Evolutionary conservation across 2,113 vertebrate species (phyloP), one percentile per base, ranked within the genome.

Genomic region (Reinhardtius hippoglossoides): DNA sequence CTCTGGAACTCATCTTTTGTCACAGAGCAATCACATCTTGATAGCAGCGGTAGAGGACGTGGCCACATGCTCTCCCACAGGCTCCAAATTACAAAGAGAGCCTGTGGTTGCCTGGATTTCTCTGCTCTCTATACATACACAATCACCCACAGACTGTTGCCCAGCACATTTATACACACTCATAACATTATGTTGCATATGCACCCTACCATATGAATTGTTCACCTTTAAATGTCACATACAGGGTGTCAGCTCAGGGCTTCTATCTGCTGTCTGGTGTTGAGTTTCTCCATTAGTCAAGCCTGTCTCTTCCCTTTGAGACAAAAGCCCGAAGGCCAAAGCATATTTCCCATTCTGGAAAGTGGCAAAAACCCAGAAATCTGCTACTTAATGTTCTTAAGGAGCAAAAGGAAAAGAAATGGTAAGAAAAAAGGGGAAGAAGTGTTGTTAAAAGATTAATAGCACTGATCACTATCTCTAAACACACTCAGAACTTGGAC

Each of bases 1-100:
- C 84, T 80, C 85, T 86, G 85, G 74, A 68, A 90, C 82, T 78
- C 68, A 65, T 91, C 83, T 84, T 80, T 88, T 89, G 85, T 88
- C 85, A 86, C 82, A 84, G 70, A 74, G 77, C 73, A 83, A 81
- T 89, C 85, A 81, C 86, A 82, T 90, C 83, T 86, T 90, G 85
- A 91, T 90, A 74, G 76, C 78, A 80, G 88, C 20, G 50, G 73
- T 78, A 55, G 77, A 73, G 71, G 71, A 80, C 14, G 21, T 26
- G 60, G 80, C 85, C 89, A 80, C 81, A 79, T 75, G 68, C 55
- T 71, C 78, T 69, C 79, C 74, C 67, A 69, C 83, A 81, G 85
- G 48, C 79, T 83, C 62, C 5, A 12, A 60, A 76, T 76, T 67
- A 78, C 74, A 86, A 80, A 88, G 80, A 81, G 44, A 74, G 76